phyloP scores from a whole-genome alignment of 2,888 invertebrate species.

The Gryllus longicercus region DNA sequence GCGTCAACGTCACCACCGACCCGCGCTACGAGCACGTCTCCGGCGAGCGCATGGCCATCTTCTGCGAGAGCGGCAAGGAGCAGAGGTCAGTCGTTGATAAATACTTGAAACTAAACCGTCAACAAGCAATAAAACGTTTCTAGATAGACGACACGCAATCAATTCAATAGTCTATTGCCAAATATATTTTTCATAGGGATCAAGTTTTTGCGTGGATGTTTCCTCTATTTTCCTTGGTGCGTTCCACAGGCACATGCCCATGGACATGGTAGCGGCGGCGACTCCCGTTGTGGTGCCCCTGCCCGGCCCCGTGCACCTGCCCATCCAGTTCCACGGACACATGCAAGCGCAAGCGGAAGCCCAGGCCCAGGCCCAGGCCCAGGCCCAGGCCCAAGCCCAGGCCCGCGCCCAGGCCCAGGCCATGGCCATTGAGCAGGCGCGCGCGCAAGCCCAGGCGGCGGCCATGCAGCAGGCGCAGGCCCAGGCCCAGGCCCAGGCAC shows the following conservation, averaged over 20 bases:
- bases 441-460: neutral
- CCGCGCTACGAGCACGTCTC: slow-evolving; percentile 69
- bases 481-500: slow-evolving; percentile 38
- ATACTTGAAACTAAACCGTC: too few relatives aligned
- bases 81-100: slow-evolving; percentile 50
- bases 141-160: too few relatives aligned
- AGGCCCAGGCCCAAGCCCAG: slow-evolving; percentile 24
- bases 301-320: slow-evolving; percentile 42
- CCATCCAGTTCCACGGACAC: slow-evolving; percentile 40
- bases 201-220: too few relatives aligned
- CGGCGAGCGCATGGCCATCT: slow-evolving; percentile 82
- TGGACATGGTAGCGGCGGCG: slow-evolving; percentile 54
- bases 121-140: too few relatives aligned
- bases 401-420: neutral
- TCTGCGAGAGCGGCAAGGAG: slow-evolving; percentile 78
- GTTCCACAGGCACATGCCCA: slow-evolving; percentile 49
- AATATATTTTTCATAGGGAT: too few relatives aligned
- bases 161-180: too few relatives aligned
- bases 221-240: neutral
- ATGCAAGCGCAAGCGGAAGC: slow-evolving; percentile 38
- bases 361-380: slow-evolving; percentile 31
- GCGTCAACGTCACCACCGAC: slow-evolving; percentile 66
- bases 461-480: slow-evolving; percentile 39
- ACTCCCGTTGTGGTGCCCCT: slow-evolving; percentile 44
- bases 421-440: neutral